Evolutionary conservation across 2,888 invertebrate species (phyloP).

Genomic region (Crioceris asparagi): DNA sequence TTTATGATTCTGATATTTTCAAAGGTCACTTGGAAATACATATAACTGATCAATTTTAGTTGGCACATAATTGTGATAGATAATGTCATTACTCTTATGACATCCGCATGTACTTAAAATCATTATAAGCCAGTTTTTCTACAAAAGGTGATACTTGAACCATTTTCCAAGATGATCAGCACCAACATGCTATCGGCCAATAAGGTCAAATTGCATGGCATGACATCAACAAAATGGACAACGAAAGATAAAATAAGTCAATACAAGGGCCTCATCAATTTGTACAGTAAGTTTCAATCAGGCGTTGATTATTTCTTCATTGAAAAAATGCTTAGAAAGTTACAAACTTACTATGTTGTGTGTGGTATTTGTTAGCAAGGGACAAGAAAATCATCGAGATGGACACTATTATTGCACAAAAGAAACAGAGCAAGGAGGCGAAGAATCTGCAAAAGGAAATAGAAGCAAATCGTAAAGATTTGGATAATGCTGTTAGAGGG

Average conservation of each 20-base stretch:
- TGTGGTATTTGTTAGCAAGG: constrained; percentile 39
- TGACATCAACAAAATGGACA: constrained; percentile 54
- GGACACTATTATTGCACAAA: constrained; percentile 41
- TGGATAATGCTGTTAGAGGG: constrained; percentile 48
- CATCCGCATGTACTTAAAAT: too few relatives aligned
- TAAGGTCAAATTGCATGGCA: constrained; percentile 49
- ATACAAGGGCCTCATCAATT: constrained; percentile 52
- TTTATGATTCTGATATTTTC: too few relatives aligned
- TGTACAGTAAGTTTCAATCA: constrained; percentile 44
- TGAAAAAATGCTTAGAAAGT: background rate
- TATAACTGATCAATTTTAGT: too few relatives aligned
- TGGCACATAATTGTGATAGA: too few relatives aligned
- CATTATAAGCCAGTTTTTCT: too few relatives aligned
- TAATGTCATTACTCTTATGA: too few relatives aligned
- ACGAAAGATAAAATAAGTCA: constrained; percentile 55
- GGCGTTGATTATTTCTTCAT: background rate
- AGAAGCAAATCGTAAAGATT: constrained; percentile 42
- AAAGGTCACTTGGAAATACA: too few relatives aligned
- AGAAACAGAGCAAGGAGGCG: constrained; percentile 47
- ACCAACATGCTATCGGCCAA: constrained; percentile 45
- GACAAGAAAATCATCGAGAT: constrained; percentile 50
- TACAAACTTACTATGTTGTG: background rate
- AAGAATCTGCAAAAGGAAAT: constrained; percentile 48
- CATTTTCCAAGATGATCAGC: constrained; percentile 20
- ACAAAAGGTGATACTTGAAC: too few relatives aligned